Base-by-base conservation (phyloP, 2,113 vertebrate species). In the Pseudorasbora parva region DNA sequence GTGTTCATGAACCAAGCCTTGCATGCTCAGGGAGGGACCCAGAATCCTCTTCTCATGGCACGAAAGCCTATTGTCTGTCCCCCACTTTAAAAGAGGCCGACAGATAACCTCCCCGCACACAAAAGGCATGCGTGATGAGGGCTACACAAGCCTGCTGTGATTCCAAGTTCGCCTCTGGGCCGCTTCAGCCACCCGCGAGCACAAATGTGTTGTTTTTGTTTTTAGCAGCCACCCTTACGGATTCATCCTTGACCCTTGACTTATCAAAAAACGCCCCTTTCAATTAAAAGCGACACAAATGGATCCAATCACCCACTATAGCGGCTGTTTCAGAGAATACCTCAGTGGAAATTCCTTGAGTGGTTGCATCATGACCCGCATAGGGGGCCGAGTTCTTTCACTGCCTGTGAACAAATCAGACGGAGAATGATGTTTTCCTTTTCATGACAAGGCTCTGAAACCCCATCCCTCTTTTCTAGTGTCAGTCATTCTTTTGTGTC, bases 401-500 rank as follows among this genome's bases (percentile, higher is more conserved):
- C 90, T 89, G 91, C 83, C 85, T 90, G 88, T 88, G 45, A 68
- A 87, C 82, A 86, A 89, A 88, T 89, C 88, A 83, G 83, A 64
- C 23, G 43, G 82, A 72, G 54, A 80, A 68, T 84, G 83, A 91
- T 91, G 91, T 92, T 93, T 93, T 92, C 88, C 88, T 92, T 93
- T 91, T 89, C 84, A 89, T 89, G 71, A 59, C 83, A 84, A 17
- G 66, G 73, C 92, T 89, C 88, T 93, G 93, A 94, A 93, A 95
- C 90, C 86, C 56, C 90, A 93, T 93, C 91, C 82, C 86, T 87
- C 88, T 90, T 91, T 91, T 91, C 90, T 88, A 87, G 90, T 92
- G 92, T 92, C 91, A 88, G 87, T 82, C 33, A 69, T 54, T 89
- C 90, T 91, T 93, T 93, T 94, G 92, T 94, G 90, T 82, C 47